Evolutionary conservation across 2,113 vertebrate genomes (phyloP).

Genomic region (Grus americana): DNA sequence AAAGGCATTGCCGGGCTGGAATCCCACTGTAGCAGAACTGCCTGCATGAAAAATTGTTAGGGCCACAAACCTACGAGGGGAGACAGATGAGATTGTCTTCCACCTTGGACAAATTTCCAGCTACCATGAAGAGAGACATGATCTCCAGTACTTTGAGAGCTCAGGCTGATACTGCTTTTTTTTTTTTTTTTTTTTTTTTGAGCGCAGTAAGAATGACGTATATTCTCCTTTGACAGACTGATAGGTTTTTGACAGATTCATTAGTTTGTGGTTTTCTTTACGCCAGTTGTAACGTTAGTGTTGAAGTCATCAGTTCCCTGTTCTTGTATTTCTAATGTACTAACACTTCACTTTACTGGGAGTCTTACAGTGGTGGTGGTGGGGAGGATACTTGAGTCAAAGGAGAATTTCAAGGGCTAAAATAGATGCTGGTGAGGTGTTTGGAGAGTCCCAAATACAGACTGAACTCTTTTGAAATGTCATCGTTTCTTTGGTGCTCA

Average conservation of each 20-base stretch:
- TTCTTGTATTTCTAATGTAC: background rate
- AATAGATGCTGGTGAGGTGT: background rate
- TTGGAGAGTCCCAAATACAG: background rate
- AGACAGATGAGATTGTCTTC: conserved; percentile 9
- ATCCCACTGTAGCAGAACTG: background rate
- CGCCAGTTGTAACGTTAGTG: background rate
- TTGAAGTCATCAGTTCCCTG: background rate
- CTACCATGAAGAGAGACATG: background rate
- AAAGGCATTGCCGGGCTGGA: background rate
- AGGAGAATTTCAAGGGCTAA: background rate
- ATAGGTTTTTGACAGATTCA: conserved; percentile 8
- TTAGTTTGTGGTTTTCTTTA: conserved; percentile 35
- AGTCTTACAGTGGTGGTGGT: background rate
- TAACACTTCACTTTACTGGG: background rate
- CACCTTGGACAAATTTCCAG: conserved; percentile 4
- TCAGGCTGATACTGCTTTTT: background rate
- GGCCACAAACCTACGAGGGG: background rate
- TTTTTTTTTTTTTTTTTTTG: background rate
- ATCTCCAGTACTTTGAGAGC: background rate
- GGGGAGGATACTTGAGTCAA: background rate
- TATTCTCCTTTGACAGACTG: conserved; percentile 16
- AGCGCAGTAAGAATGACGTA: conserved; percentile 12
- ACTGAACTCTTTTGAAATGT: background rate
- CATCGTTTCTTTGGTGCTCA: background rate
- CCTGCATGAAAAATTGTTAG: background rate